phyloP scores from a whole-genome alignment of 2,113 vertebrate genomes.

The Gallinago undulata region DNA sequence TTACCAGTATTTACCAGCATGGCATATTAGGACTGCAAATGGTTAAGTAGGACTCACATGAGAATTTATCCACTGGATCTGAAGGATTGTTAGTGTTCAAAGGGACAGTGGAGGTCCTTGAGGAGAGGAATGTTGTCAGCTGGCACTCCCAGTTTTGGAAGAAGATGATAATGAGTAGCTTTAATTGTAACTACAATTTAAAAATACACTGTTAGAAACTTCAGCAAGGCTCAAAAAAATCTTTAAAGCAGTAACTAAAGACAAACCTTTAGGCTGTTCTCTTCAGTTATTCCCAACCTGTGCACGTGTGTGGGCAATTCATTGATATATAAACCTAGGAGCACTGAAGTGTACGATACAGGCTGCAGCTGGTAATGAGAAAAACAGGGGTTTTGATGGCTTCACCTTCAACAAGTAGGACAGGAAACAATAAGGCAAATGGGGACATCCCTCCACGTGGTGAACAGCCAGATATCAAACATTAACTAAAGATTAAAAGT shows the following conservation, averaged over 20 bases:
- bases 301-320: not conserved
- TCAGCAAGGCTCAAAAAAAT: not conserved
- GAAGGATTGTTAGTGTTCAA: not conserved
- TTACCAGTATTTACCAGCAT: not conserved
- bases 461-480: slow-evolving; percentile 7
- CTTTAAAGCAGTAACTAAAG: not conserved
- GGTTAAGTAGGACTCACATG: not conserved
- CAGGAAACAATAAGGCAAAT: slow-evolving; percentile 20
- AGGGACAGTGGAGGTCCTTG: not conserved
- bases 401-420: slow-evolving; percentile 46
- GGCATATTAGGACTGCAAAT: not conserved
- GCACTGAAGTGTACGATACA: slow-evolving; percentile 21
- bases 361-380: slow-evolving; percentile 21
- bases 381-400: not conserved
- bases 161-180: not conserved
- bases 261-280: not conserved
- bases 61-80: not conserved
- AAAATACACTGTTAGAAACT: not conserved
- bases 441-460: not conserved
- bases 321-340: slow-evolving; percentile 53
- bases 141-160: not conserved
- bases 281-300: slow-evolving; percentile 22
- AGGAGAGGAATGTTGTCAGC: not conserved
- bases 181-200: not conserved
- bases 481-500: slow-evolving; percentile 4